phyloP scores from a whole-genome alignment of 1,140 invertebrate species.

The Drosophila sproati region DNA sequence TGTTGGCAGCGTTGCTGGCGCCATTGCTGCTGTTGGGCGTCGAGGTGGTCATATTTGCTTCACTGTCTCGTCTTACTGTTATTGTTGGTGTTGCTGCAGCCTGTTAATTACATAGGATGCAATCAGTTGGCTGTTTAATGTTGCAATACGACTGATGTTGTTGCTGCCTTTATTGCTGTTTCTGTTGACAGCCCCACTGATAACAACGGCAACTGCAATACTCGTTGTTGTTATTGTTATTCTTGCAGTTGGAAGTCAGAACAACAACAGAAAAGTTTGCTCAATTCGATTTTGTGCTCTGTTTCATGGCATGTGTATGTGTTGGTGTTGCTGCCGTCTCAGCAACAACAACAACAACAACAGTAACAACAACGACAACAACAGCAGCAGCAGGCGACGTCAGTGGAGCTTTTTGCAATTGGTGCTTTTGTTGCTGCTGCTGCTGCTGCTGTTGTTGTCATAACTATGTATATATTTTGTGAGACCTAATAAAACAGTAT shows the following conservation, averaged over 20 bases:
- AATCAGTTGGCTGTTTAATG: conserved; percentile 50
- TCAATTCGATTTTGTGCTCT: conserved; percentile 21
- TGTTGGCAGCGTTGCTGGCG: conserved; percentile 22
- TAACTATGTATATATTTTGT: conserved; percentile 60
- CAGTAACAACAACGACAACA: conserved; percentile 8
- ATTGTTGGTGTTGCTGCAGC: conserved; percentile 23
- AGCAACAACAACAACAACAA: conserved; percentile 36
- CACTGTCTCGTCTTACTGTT: conserved; percentile 27
- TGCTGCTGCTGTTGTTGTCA: conserved; percentile 31
- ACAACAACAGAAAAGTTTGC: conserved; percentile 43
- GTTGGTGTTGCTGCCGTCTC: conserved; percentile 53
- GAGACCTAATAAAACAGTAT: conserved; percentile 75
- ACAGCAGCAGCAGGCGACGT: conserved; percentile 9
- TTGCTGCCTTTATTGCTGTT: conserved; percentile 13
- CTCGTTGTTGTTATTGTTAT: conserved; percentile 14
- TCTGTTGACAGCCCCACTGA: conserved; percentile 25
- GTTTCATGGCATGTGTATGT: conserved; percentile 20
- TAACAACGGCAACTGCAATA: conserved; percentile 41
- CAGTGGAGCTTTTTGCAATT: conserved; percentile 59
- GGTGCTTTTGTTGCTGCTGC: conserved; percentile 23
- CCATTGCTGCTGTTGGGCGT: conserved; percentile 55
- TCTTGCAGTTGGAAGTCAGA: conserved; percentile 24
- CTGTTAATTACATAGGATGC: conserved; percentile 51
- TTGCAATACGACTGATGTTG: conserved; percentile 36
- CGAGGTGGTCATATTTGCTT: conserved; percentile 73